phyloP scores from a whole-genome alignment of 2,797 vertebrate species.

The Kryptolebias ocellatus region DNA sequence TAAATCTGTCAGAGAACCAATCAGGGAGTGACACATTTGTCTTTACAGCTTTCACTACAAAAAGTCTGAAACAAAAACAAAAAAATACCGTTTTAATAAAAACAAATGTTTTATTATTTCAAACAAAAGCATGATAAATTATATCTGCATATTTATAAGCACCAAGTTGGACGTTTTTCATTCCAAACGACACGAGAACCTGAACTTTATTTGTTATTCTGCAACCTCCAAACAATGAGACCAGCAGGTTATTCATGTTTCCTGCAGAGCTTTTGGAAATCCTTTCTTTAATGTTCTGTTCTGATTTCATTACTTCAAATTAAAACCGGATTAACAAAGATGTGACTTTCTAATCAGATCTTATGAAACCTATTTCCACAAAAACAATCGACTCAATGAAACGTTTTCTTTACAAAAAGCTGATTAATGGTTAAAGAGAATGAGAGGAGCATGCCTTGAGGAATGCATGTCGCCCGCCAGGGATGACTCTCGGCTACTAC shows the following conservation, averaged over 20 bases:
- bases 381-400: conserved; percentile 5
- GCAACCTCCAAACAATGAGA: neutral
- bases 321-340: neutral
- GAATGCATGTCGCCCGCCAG: too few relatives aligned
- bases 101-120: neutral
- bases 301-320: neutral
- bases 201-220: neutral
- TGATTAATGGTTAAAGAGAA: conserved; percentile 1
- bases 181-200: neutral
- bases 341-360: neutral
- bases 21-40: too few relatives aligned
- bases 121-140: neutral
- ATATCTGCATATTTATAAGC: conserved; percentile 1
- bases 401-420: conserved; percentile 2
- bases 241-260: neutral
- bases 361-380: neutral
- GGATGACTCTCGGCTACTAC: too few relatives aligned
- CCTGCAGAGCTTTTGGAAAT: neutral
- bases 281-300: neutral
- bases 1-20: too few relatives aligned
- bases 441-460: neutral
- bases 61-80: neutral
- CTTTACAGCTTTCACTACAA: too few relatives aligned
- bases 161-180: neutral
- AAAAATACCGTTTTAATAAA: neutral